phyloP scores from a whole-genome alignment of 2,797 vertebrate species.

The Mormyrus proboscirostris region DNA sequence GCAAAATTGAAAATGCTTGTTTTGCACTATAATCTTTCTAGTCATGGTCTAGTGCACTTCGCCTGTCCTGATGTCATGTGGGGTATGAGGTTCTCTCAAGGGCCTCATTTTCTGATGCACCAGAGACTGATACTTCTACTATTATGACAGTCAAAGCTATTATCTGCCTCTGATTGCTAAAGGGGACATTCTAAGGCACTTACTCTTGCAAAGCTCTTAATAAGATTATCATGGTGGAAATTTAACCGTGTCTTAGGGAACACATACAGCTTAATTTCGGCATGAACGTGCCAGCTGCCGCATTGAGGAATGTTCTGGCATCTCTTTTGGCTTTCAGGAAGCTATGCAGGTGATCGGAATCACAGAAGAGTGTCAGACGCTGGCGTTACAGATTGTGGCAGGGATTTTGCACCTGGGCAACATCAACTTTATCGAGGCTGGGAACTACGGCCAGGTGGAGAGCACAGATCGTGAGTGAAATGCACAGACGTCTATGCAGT shows the following conservation, averaged over 20 bases:
- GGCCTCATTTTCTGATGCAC: neutral
- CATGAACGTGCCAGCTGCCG: neutral
- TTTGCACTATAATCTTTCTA: neutral
- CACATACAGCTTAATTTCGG: neutral
- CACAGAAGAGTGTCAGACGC: slow-evolving; percentile 61
- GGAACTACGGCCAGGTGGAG: slow-evolving; percentile 87
- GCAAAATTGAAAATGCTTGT: neutral
- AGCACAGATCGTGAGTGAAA: slow-evolving; percentile 78
- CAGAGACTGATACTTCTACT: neutral
- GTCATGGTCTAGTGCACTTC: neutral
- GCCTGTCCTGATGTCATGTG: neutral
- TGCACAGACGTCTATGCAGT: neutral
- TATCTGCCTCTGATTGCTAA: neutral
- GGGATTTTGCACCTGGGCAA: slow-evolving; percentile 93
- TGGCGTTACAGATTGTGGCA: slow-evolving; percentile 82
- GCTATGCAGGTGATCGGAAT: slow-evolving; percentile 96
- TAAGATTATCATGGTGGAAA: neutral
- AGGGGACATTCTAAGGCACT: neutral
- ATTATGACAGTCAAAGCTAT: neutral
- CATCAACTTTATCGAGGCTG: slow-evolving; percentile 82
- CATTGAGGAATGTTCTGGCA: neutral
- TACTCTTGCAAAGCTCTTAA: neutral
- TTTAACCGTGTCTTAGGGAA: neutral
- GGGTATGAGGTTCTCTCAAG: neutral
- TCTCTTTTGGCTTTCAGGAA: slow-evolving; percentile 57